Conservation (phyloP, 64 coral and sea anemone species). For the Astreopora myriophthalma region DNA sequence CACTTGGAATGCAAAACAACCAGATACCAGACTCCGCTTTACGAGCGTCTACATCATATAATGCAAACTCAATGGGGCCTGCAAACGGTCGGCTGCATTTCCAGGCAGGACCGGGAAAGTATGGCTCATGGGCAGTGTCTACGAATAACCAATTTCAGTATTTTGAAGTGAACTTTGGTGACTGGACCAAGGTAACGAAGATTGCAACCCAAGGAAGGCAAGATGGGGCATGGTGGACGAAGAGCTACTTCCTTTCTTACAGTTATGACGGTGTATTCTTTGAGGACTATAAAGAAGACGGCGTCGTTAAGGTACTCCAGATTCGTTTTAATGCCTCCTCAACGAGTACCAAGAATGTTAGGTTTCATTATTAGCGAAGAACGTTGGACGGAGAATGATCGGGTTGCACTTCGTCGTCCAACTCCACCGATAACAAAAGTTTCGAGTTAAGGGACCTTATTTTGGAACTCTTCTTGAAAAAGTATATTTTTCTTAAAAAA, state of each 20-base stretch:
- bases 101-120: neutral
- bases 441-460: too few species aligned
- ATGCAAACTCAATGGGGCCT: neutral
- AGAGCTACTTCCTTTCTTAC: conserved; percentile 40
- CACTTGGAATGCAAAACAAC: conserved; percentile 59
- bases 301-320: conserved; percentile 12
- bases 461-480: too few species aligned
- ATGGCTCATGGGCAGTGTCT: conserved; percentile 45
- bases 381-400: too few species aligned
- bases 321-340: neutral
- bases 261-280: conserved; percentile 66
- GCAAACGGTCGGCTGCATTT: conserved; percentile 2
- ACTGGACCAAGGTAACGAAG: conserved; percentile 47
- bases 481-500: too few species aligned
- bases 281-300: conserved; percentile 52
- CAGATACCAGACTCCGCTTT: conserved; percentile 60
- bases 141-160: conserved; percentile 56
- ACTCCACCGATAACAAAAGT: too few species aligned
- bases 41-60: conserved; percentile 12
- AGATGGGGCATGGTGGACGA: conserved; percentile 66
- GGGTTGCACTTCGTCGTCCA: too few species aligned
- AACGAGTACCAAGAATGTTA: neutral
- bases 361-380: too few species aligned
- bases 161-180: conserved; percentile 59
- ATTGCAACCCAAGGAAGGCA: conserved; percentile 71